phyloP scores from a whole-genome alignment of 64 coral and sea anemone genomes.

The Trachythela sp. region DNA sequence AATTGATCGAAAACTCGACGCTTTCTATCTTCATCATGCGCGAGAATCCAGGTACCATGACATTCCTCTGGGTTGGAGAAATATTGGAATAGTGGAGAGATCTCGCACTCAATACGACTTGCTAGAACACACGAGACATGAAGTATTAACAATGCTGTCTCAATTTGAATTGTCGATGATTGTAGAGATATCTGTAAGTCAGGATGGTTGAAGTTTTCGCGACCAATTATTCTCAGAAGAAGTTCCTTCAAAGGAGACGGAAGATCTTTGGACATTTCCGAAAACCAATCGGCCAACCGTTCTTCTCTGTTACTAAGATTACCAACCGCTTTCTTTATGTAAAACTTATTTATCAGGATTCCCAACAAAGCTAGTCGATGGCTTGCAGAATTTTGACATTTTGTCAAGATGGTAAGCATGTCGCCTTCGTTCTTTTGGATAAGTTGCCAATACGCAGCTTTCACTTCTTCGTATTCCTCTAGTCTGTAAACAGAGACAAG shows the following conservation, averaged over 20 bases:
- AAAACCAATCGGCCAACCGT: background rate
- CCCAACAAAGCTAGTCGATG: background rate
- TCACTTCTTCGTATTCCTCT: background rate
- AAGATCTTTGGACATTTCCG: background rate
- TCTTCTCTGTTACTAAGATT: background rate
- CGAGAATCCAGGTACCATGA: background rate
- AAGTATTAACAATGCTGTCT: background rate
- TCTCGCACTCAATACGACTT: background rate
- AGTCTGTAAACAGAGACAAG: background rate
- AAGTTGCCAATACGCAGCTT: background rate
- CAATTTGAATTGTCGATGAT: background rate
- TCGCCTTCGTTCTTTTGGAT: background rate
- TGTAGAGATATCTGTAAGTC: background rate
- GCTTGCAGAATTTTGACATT: background rate
- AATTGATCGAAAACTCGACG: background rate
- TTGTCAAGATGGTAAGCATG: background rate
- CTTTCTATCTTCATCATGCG: background rate
- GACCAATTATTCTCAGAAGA: background rate
- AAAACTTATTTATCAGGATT: background rate
- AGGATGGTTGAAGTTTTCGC: background rate
- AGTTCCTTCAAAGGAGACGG: background rate
- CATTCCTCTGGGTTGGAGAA: background rate
- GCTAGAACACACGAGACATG: background rate
- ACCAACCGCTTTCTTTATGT: background rate
- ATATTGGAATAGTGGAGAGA: background rate